Conservation (phyloP, 2,888 invertebrate genomes). For the Eutolmus rufibarbis region DNA sequence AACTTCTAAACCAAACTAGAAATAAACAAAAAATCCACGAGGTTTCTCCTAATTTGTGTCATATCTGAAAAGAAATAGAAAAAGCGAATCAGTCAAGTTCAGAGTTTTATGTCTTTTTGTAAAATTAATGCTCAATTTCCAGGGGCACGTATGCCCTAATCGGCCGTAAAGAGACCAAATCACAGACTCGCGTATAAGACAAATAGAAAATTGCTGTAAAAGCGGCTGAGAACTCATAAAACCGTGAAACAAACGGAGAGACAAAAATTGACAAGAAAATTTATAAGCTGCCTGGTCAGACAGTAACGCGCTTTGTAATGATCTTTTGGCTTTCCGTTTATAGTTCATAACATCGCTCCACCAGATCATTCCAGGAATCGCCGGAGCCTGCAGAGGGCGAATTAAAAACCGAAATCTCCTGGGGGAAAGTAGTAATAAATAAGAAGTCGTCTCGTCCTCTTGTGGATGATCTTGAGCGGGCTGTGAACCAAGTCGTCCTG, state of each 20-base stretch:
- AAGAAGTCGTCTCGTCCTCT: background rate
- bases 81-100: background rate
- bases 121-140: background rate
- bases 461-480: background rate
- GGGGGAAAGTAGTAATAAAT: slow-evolving; percentile 7
- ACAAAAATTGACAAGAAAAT: background rate
- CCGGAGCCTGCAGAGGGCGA: background rate
- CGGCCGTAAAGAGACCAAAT: background rate
- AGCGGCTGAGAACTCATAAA: background rate
- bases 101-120: background rate
- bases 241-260: background rate
- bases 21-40: background rate
- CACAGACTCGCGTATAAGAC: background rate
- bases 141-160: background rate
- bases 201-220: background rate
- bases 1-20: background rate
- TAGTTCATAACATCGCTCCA: slow-evolving; percentile 1
- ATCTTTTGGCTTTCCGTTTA: background rate
- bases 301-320: background rate
- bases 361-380: slow-evolving; percentile 17
- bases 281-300: background rate
- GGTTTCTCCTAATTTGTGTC: background rate
- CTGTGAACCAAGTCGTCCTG: background rate
- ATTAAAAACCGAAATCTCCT: background rate
- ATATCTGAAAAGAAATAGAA: slow-evolving; percentile 5